These are phyloP conservation scores for Mirounga angustirostris DNA, from an alignment of 2,113 vertebrate genomes.

Conservation along the genomic window DNA sequence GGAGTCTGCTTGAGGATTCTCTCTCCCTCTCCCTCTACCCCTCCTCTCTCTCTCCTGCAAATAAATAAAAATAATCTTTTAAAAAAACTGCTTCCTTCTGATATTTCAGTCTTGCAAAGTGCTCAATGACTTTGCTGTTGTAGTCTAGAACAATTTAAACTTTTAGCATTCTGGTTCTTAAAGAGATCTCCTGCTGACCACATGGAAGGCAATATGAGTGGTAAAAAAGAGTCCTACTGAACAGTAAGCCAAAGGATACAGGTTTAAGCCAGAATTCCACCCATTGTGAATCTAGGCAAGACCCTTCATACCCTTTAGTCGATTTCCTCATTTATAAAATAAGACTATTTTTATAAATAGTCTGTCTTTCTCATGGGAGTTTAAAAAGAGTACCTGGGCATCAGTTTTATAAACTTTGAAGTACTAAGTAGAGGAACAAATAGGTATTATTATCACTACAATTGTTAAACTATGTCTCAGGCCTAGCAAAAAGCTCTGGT, in stretches of 20 bases:
- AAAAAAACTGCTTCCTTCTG: not conserved
- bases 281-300: not conserved
- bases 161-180: conserved; percentile 8
- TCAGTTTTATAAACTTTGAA: conserved; percentile 43
- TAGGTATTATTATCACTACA: not conserved
- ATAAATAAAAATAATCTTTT: not conserved
- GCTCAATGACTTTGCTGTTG: not conserved
- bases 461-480: not conserved
- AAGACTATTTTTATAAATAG: not conserved
- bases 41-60: not conserved
- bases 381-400: not conserved
- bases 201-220: not conserved
- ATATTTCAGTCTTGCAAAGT: conserved; percentile 15
- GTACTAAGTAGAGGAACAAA: not conserved
- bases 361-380: not conserved
- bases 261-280: not conserved
- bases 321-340: not conserved
- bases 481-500: not conserved
- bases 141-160: not conserved
- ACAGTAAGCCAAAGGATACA: not conserved
- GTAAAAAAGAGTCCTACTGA: not conserved
- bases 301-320: not conserved
- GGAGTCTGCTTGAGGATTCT: not conserved
- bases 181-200: not conserved
- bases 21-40: not conserved